Percentiles rank a stretch among this genome's conserved stretches.
These are phyloP conservation scores for Platysteira castanea DNA, from an alignment of 2,113 vertebrate species.

Conservation along the genomic window DNA sequence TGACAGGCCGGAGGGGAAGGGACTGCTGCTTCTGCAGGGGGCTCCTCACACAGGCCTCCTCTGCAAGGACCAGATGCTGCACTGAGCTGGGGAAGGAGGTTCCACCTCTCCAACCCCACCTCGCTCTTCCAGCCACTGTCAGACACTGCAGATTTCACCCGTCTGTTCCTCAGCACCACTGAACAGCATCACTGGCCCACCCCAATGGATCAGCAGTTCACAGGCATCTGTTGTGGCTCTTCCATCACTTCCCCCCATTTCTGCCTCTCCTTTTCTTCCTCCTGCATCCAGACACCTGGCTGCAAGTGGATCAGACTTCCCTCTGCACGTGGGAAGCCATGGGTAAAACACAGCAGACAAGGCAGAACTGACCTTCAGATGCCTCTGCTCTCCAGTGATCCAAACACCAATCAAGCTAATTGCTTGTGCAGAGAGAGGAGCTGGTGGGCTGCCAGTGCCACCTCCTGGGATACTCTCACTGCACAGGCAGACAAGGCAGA, in stretches of 20 bases:
- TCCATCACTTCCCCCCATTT: not conserved
- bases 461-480: not conserved
- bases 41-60: conserved; percentile 72
- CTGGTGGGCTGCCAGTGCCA: not conserved
- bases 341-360: not conserved
- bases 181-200: not conserved
- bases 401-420: not conserved
- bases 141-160: not conserved
- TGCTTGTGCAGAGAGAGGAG: not conserved
- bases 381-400: not conserved
- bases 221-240: not conserved
- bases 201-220: not conserved
- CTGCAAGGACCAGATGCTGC: conserved; percentile 50
- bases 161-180: not conserved
- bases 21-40: conserved; percentile 91
- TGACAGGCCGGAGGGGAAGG: conserved; percentile 88
- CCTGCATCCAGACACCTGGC: not conserved
- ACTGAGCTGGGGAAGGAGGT: not conserved
- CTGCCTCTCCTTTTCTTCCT: not conserved
- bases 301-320: not conserved
- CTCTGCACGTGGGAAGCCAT: not conserved
- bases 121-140: not conserved
- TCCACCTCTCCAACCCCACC: not conserved
- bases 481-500: not conserved
- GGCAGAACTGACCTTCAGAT: not conserved